These are phyloP conservation scores for Calypte anna DNA, from an alignment of 2,113 vertebrate species.

Conservation along the genomic window DNA sequence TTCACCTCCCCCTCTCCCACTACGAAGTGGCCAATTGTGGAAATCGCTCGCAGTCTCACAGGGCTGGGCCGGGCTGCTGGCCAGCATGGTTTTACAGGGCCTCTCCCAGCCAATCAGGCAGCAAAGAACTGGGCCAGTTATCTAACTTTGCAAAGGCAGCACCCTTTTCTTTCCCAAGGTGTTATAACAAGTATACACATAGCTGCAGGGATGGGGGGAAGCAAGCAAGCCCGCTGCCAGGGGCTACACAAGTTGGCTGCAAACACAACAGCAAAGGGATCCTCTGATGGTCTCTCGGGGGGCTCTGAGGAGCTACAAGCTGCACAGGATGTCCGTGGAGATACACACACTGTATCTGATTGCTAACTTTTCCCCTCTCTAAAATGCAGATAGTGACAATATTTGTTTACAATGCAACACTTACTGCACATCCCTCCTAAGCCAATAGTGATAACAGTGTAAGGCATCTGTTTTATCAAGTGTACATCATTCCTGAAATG, in stretches of 20 bases:
- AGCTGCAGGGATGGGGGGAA: background rate
- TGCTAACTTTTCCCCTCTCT: background rate
- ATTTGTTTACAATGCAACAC: background rate
- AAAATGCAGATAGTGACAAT: background rate
- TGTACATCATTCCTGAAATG: background rate
- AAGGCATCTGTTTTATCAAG: background rate
- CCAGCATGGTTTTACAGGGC: conserved; percentile 69
- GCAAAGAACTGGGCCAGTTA: conserved; percentile 76
- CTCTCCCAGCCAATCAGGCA: conserved; percentile 70
- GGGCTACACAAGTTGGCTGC: accelerated
- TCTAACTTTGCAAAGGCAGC: conserved; percentile 77
- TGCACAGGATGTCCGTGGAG: background rate
- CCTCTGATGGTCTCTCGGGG: background rate
- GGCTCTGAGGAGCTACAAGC: background rate
- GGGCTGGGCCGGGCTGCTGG: conserved; percentile 67
- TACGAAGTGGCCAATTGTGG: conserved; percentile 72
- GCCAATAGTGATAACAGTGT: background rate
- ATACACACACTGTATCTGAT: background rate
- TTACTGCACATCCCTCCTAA: background rate
- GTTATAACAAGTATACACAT: background rate
- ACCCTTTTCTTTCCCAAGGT: conserved; percentile 60
- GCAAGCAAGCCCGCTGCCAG: background rate
- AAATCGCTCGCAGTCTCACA: conserved; percentile 69
- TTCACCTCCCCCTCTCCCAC: conserved; percentile 58
- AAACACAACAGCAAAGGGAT: background rate